Base-by-base conservation (phyloP, 1,140 invertebrate species). In the Leguminivora glycinivorella region DNA sequence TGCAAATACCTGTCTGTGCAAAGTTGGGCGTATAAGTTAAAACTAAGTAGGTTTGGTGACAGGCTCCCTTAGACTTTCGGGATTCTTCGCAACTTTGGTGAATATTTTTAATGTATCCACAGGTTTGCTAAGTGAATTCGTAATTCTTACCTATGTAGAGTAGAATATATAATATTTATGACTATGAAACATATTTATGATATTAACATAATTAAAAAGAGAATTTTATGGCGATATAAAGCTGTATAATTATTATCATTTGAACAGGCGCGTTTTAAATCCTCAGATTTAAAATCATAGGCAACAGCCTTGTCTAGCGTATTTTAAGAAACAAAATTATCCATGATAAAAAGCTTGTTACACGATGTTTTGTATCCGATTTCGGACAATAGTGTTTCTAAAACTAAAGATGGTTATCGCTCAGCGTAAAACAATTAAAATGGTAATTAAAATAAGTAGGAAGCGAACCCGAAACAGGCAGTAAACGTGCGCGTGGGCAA, bases 361-460 rank as follows among this genome's bases (percentile, higher is more conserved):
- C 68, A 70, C 52, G 24, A 69, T 68, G 72, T 71, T 78, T 63
- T 74, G 76, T 77, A 78, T 29, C 25, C 73, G 77, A 82, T 77
- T 79, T 75, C 72, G 72, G 86, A 87, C 85, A 89, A 89, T 87
- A 82, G 84, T 87, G 74, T 77, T 77, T 75, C 73, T 77, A 76
- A 72, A 73, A 72, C 67, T 81, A 70, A 70, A 29, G 81, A 88
- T 87, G 73, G 72, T 83, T 85, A 88, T 85, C 83, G 72, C 74
- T 40, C 70, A 78, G 74, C 75, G 75, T 78, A 78, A 78, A 80
- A 79, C 80, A 88, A 89, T 90, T 88, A 88, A 88, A 84, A 87
- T 82, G 80, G 81, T 84, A 89, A 90, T 90, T 90, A 87, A 83
- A 83, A 87, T 84, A 81, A 84, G 83, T 84, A 85, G 87, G 86